These are phyloP conservation scores for Hemichromis elongatus DNA, from an alignment of 2,113 vertebrate genomes.

Conservation along the genomic window DNA sequence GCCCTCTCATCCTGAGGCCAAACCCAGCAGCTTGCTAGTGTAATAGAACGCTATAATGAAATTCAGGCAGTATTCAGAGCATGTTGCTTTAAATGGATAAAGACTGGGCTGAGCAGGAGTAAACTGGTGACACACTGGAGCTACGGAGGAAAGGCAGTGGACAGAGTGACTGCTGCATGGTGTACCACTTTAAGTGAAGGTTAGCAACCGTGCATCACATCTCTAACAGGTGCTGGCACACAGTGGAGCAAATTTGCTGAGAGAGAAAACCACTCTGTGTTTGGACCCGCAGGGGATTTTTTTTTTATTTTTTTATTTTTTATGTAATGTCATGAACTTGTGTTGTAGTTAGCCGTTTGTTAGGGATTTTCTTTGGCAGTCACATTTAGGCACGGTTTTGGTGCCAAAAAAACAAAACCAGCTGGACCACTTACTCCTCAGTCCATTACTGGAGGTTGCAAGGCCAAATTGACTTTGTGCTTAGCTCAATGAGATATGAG, in stretches of 20 bases:
- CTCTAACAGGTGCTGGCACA: background rate
- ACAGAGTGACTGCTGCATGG: background rate
- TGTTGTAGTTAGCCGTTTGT: constrained; percentile 34
- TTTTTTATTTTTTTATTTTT: constrained; percentile 3
- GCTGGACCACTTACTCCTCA: constrained; percentile 23
- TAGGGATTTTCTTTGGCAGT: constrained; percentile 35
- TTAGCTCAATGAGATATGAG: constrained; percentile 5
- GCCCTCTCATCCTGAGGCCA: constrained; percentile 60
- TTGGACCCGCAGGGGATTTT: background rate
- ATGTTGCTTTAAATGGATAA: constrained; percentile 53
- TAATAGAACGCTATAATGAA: constrained; percentile 72
- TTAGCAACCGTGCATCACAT: background rate
- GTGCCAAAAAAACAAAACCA: constrained; percentile 37
- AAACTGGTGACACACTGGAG: constrained; percentile 2
- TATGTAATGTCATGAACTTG: constrained; percentile 30
- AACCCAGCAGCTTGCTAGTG: constrained; percentile 56
- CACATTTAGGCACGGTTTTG: background rate
- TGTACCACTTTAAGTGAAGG: constrained; percentile 31
- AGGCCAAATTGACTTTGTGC: constrained; percentile 38
- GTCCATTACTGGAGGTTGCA: constrained; percentile 33
- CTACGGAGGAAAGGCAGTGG: background rate
- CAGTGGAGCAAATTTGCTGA: constrained; percentile 4
- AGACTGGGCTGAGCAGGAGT: constrained; percentile 16
- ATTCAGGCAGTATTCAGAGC: constrained; percentile 63
- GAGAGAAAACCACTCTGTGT: background rate